phyloP scores from a whole-genome alignment of 2,888 invertebrate genomes.

The Leucophenga maculata region DNA sequence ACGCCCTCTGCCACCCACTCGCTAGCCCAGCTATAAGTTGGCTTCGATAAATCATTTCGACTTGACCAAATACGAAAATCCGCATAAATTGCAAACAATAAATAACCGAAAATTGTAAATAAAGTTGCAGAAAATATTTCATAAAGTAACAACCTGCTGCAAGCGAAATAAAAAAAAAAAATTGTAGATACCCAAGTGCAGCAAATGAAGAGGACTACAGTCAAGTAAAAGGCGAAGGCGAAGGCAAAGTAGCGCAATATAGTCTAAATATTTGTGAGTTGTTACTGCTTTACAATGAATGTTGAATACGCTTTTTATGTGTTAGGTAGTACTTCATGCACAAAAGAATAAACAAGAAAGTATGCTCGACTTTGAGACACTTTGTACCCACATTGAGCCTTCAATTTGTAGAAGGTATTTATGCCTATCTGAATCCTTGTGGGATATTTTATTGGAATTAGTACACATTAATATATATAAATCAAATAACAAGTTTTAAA shows the following conservation, averaged over 20 bases:
- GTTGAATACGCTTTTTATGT: neutral
- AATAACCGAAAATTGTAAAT: slow-evolving; percentile 68
- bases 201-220: slow-evolving; percentile 57
- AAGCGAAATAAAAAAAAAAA: slow-evolving; percentile 54
- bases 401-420: too few relatives aligned
- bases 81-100: slow-evolving; percentile 67
- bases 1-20: slow-evolving; percentile 27
- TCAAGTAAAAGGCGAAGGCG: slow-evolving; percentile 35
- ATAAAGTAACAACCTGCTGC: slow-evolving; percentile 64
- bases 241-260: slow-evolving; percentile 24
- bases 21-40: slow-evolving; percentile 14
- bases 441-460: too few relatives aligned
- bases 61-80: slow-evolving; percentile 58
- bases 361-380: too few relatives aligned
- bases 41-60: slow-evolving; percentile 55
- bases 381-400: too few relatives aligned
- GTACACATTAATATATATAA: too few relatives aligned
- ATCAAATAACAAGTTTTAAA: too few relatives aligned
- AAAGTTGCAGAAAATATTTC: slow-evolving; percentile 67
- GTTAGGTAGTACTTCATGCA: too few relatives aligned
- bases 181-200: slow-evolving; percentile 43
- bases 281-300: neutral
- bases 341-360: too few relatives aligned
- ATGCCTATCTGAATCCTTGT: too few relatives aligned
- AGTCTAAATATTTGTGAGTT: neutral